Evolutionary conservation across 1,140 invertebrate species (phyloP).

Genomic region (Bombus vancouverensis): DNA sequence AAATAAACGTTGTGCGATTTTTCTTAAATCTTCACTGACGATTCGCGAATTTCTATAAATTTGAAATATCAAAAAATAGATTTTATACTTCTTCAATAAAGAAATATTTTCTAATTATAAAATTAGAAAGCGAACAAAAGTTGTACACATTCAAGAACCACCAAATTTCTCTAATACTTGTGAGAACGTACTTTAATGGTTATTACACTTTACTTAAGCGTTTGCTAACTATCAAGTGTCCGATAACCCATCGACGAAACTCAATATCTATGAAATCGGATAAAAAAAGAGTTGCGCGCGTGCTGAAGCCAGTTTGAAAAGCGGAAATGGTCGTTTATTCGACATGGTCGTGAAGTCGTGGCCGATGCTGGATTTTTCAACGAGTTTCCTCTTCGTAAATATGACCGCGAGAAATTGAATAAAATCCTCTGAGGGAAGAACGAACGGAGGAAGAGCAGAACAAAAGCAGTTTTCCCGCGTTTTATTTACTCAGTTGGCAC

Average conservation of each 20-base stretch:
- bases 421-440: background rate
- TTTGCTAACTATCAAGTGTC: background rate
- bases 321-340: slow-evolving; percentile 13
- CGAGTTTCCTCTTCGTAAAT: background rate
- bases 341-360: background rate
- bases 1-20: too few relatives aligned
- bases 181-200: too few relatives aligned
- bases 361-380: slow-evolving; percentile 9
- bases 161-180: too few relatives aligned
- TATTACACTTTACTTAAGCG: too few relatives aligned
- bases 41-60: too few relatives aligned
- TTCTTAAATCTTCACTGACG: too few relatives aligned
- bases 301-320: background rate
- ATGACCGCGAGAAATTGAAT: slow-evolving; percentile 16
- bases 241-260: background rate
- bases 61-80: too few relatives aligned
- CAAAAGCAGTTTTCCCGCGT: background rate
- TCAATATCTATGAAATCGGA: background rate
- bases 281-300: background rate
- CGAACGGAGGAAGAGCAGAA: background rate
- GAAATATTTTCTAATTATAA: too few relatives aligned
- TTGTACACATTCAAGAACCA: too few relatives aligned
- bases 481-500: background rate
- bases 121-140: too few relatives aligned
- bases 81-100: too few relatives aligned